These are phyloP conservation scores for Zoanthus gigantus DNA, from an alignment of 92 coral and sea anemone genomes.

Conservation along the genomic window DNA sequence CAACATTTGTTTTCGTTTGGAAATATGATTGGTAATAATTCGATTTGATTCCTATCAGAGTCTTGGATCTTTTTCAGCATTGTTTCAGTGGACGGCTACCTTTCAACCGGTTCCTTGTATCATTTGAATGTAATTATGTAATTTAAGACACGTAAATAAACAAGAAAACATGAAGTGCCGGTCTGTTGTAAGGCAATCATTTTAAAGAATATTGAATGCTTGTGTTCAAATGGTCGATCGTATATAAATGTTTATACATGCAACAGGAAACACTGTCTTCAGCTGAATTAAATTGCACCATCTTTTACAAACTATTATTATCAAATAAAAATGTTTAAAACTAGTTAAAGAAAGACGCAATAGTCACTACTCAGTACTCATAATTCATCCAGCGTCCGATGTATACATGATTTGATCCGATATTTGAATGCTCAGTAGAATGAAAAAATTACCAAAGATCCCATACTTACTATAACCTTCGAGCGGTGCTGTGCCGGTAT, in stretches of 20 bases:
- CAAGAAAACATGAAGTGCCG: background rate
- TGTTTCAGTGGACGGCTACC: background rate
- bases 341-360: background rate
- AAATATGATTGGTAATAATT: background rate
- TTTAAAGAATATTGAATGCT: background rate
- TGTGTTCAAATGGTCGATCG: background rate
- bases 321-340: background rate
- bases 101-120: constrained; percentile 7
- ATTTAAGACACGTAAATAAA: background rate
- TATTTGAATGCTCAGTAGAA: background rate
- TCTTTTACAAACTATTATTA: background rate
- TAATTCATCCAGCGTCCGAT: background rate
- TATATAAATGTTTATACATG: background rate
- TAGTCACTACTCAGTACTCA: background rate
- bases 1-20: background rate
- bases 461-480: constrained; percentile 28
- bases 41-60: background rate
- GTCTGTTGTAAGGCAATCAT: background rate
- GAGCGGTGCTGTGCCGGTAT: constrained; percentile 20
- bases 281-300: background rate
- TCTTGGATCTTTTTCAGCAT: constrained; percentile 44
- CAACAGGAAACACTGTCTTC: background rate
- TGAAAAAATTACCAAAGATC: background rate
- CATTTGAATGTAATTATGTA: background rate
- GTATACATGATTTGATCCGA: background rate